Conservation (phyloP, 2,797 vertebrate species). For the Sebastes minor region DNA sequence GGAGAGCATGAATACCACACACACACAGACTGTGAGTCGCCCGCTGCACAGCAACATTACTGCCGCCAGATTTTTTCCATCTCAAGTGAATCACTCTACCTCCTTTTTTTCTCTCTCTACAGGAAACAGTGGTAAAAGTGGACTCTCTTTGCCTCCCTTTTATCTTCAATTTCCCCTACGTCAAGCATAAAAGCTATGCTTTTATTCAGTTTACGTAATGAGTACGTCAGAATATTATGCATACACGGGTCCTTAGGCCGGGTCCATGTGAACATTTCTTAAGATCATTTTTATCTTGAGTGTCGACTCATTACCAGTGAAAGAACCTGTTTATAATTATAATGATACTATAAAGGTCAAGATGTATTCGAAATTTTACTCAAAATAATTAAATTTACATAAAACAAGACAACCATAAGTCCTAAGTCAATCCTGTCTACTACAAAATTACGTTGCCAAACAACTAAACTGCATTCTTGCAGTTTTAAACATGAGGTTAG, state of each 20-base stretch:
- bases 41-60: conserved; percentile 58
- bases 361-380: neutral
- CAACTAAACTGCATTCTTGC: too few relatives aligned
- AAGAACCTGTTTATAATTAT: neutral
- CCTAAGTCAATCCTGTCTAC: too few relatives aligned
- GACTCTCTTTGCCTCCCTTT: conserved; percentile 29
- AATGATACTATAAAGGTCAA: neutral
- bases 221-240: neutral
- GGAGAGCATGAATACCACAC: conserved; percentile 75
- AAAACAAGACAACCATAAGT: neutral
- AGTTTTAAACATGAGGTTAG: too few relatives aligned
- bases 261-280: neutral
- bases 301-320: neutral
- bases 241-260: neutral
- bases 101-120: conserved; percentile 41
- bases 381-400: neutral
- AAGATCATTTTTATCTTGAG: neutral
- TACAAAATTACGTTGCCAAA: too few relatives aligned
- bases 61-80: conserved; percentile 76
- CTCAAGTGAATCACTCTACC: conserved; percentile 64
- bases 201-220: neutral
- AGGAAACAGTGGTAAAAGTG: conserved; percentile 50
- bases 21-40: conserved; percentile 77
- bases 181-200: neutral
- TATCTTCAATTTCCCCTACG: conserved; percentile 26